phyloP scores from a whole-genome alignment of 2,888 invertebrate genomes.

The Ypsolopha scabrella region DNA sequence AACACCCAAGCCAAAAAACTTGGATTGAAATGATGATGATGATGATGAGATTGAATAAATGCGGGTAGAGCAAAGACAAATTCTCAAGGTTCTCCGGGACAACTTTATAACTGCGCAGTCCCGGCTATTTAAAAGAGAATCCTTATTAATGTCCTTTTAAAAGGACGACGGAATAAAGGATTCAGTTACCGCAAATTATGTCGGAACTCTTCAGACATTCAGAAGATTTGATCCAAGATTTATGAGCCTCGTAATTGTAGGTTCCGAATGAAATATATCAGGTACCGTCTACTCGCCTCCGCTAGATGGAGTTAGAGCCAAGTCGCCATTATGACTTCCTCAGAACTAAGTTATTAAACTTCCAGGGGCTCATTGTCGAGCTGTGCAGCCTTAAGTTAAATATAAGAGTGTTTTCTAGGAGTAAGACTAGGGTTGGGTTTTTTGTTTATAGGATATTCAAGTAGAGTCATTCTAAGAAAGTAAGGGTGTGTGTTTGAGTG shows the following conservation, averaged over 20 bases:
- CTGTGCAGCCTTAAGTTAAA: conserved; percentile 14
- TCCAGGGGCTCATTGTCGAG: conserved; percentile 38
- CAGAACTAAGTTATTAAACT: conserved; percentile 42
- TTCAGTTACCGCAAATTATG: conserved; percentile 18
- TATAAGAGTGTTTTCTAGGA: not conserved
- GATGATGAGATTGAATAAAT: no score
- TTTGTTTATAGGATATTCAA: no score
- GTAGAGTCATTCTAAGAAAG: no score
- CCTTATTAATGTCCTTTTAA: not conserved
- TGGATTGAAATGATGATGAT: no score
- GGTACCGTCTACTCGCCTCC: not conserved
- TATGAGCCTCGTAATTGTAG: conserved; percentile 24
- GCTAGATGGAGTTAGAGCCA: conserved; percentile 6
- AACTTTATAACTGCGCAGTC: no score
- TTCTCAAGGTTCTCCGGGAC: no score
- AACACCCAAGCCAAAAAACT: no score
- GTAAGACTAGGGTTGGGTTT: not conserved
- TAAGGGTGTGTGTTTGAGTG: no score
- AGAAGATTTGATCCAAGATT: conserved; percentile 23
- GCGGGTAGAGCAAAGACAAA: no score
- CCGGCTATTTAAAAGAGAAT: not conserved
- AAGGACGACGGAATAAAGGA: not conserved
- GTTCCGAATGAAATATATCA: conserved; percentile 10
- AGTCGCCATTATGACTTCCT: conserved; percentile 14
- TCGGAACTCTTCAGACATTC: conserved; percentile 20